Percentiles rank a stretch among this genome's conserved stretches.
phyloP scores from a whole-genome alignment of 2,888 invertebrate species.

The Torymus aiolomorphi region DNA sequence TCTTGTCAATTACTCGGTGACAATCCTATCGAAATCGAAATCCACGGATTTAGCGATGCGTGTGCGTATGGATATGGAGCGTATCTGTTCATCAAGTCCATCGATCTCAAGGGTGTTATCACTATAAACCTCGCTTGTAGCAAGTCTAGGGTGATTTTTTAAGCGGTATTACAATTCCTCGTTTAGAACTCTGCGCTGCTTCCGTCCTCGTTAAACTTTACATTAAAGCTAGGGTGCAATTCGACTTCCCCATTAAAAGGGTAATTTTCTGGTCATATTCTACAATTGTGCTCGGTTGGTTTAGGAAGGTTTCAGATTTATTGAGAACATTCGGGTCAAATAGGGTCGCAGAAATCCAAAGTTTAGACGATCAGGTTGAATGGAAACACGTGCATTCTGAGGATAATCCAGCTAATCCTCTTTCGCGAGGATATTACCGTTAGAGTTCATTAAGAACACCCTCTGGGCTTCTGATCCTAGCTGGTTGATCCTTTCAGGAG shows the following conservation, averaged over 20 bases:
- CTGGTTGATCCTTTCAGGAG: not conserved
- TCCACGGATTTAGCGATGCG: conserved; percentile 55
- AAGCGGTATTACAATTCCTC: not conserved
- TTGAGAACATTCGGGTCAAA: no score
- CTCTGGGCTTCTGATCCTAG: not conserved
- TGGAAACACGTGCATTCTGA: not conserved
- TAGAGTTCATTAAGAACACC: not conserved
- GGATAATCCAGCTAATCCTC: not conserved
- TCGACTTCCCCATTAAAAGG: not conserved
- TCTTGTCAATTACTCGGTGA: conserved; percentile 23
- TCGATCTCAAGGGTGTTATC: not conserved
- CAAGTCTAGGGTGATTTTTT: no score
- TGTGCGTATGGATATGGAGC: conserved; percentile 46
- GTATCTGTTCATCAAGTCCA: conserved; percentile 25
- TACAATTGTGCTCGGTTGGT: no score
- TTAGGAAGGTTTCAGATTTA: no score
- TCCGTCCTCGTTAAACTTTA: not conserved
- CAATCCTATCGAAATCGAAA: conserved; percentile 35
- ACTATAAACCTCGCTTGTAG: not conserved
- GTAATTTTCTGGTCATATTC: no score
- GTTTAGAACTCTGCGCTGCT: conserved; percentile 11
- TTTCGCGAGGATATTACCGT: not conserved
- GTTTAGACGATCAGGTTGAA: no score
- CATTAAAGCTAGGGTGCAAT: not conserved
- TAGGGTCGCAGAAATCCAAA: no score